Base-by-base conservation (phyloP, 2,888 invertebrate species). In the Poecilobothrus nobilitatus region DNA sequence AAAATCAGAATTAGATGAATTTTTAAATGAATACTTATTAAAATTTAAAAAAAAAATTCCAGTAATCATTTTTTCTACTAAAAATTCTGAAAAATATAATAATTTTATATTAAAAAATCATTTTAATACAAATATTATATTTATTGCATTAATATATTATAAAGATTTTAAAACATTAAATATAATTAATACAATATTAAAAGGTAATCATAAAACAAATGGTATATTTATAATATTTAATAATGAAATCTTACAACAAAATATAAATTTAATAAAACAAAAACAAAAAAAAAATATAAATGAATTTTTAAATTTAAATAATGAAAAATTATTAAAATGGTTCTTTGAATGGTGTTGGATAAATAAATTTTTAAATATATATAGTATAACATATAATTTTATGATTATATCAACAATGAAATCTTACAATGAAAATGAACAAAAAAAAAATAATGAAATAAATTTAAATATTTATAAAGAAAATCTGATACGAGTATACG, bases 281-380 rank as follows among this genome's bases (percentile, higher is more conserved):
- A n/a, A n/a, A n/a, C n/a, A n/a, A n/a, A n/a, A n/a, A n/a, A 5
- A 34, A 34, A 7, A 34, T 34, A 8, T 10, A 37, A 37, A 37
- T 7, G 27, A 27, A 4, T 27, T 5, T 27, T 27, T 12, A 63
- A 63, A 27, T 63, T n/a, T 12, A 18, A 12, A 53, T 4, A 18
- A 53, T 53, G 15, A 53, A 53, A 53, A 4, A 18, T 18, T 53
- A 18, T 53, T 53, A 33, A 27, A 63, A 27, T 63, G 27, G 63
- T 20, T 63, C 8, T 63, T 63, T 63, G n/a, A 63, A 6, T 63
- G 63, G 63, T 63, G 63, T 15, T 53, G 53, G 53, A 53, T 18
- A 6, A 9, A 53, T 18, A 53, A 53, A 53, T 53, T 53, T 53
- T 2, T 53, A 12, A 53, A 53, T 53, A 18, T 53, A 15, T 53